Evolutionary conservation across 2,888 invertebrate genomes (phyloP).

Genomic region (Uloborus plumipes): DNA sequence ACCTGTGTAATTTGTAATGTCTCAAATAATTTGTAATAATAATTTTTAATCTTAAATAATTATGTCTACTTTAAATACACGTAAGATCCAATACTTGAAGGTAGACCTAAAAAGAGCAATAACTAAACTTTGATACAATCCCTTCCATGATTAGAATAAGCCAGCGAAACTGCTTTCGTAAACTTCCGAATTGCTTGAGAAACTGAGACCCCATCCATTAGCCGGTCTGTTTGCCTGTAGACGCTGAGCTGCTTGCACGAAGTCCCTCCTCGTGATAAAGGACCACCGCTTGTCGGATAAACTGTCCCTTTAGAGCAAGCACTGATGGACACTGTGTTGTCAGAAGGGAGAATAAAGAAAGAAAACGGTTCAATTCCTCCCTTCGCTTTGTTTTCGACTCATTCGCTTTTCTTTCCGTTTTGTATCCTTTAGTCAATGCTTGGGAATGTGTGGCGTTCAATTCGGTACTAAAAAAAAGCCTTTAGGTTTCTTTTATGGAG

Average conservation of each 20-base stretch:
- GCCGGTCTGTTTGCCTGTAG: conserved; percentile 46
- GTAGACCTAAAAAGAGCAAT: no score
- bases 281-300: conserved; percentile 26
- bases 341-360: not conserved
- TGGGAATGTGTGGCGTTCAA: conserved; percentile 2
- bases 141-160: no score
- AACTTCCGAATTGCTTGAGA: conserved; percentile 35
- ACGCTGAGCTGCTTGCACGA: conserved; percentile 26
- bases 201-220: conserved; percentile 35
- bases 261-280: conserved; percentile 20
- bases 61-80: no score
- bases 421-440: conserved; percentile 14
- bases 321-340: conserved; percentile 13
- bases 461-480: no score
- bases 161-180: conserved; percentile 9
- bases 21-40: no score
- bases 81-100: no score
- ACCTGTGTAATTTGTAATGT: no score
- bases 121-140: no score
- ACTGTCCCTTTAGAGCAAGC: conserved; percentile 21
- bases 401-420: not conserved
- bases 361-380: no score
- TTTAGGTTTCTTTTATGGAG: no score
- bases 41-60: no score
- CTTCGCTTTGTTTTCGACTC: not conserved